A percentile compares a stretch with the other conserved stretches of the same genome.
Conservation (phyloP, 30 jellyfish, hydroid and myxozoan genomes). For the Aurelia aurita complex sp. Pacific region DNA sequence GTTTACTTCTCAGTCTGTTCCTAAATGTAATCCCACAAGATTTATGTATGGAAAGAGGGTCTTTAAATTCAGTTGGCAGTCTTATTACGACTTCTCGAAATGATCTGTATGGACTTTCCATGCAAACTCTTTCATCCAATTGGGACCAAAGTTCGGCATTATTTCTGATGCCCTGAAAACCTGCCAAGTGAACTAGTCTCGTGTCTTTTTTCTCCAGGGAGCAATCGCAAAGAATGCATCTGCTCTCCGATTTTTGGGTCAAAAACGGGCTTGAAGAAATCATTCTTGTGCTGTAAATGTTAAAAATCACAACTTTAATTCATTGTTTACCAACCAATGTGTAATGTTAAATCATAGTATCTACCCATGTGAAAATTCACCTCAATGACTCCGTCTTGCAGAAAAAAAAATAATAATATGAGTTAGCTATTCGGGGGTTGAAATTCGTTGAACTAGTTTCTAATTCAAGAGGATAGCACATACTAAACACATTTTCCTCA, state of each 20-base stretch:
- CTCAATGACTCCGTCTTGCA: slow-evolving; percentile 12
- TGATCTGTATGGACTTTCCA: too few relatives aligned
- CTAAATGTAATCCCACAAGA: slow-evolving; percentile 48
- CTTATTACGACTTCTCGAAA: too few relatives aligned
- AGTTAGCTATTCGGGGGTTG: slow-evolving; percentile 26
- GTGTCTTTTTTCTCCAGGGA: slow-evolving; percentile 27
- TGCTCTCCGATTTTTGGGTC: background rate
- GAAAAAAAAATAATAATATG: background rate
- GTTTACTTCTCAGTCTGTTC: slow-evolving; percentile 46
- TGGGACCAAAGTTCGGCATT: slow-evolving; percentile 47
- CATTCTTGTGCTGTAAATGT: too few relatives aligned
- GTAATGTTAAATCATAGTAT: slow-evolving; percentile 10
- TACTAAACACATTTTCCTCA: too few relatives aligned
- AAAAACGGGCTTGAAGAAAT: too few relatives aligned
- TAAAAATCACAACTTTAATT: background rate
- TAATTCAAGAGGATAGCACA: slow-evolving; percentile 32
- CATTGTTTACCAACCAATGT: slow-evolving; percentile 18
- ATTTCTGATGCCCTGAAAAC: slow-evolving; percentile 43
- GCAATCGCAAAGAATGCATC: slow-evolving; percentile 47
- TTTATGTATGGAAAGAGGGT: slow-evolving; percentile 38
- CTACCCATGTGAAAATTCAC: slow-evolving; percentile 12
- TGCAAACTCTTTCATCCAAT: too few relatives aligned
- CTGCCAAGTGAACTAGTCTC: slow-evolving; percentile 34
- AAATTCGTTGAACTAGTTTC: slow-evolving; percentile 30
- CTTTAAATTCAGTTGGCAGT: too few relatives aligned